Base-by-base conservation (phyloP, 2,888 invertebrate genomes). In the Adelphocoris suturalis region DNA sequence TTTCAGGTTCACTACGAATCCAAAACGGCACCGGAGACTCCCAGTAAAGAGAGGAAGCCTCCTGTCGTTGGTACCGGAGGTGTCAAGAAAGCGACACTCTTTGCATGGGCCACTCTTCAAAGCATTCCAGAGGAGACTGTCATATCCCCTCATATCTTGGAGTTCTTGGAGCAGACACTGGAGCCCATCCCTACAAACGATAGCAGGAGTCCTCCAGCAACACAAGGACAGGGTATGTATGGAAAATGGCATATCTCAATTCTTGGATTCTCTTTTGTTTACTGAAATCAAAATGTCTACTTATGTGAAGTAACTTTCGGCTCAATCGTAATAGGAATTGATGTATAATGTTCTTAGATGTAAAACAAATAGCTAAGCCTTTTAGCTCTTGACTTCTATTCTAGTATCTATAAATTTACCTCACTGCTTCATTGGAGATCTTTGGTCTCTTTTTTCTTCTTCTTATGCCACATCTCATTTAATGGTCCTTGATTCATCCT, bases 81-180 rank as follows among this genome's bases (percentile, higher is more conserved):
- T 91, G 95, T 95, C 89, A 99, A 98, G 94, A 98, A 97, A 93
- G 99, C 97, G 90, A 97, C 97, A 91, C 94, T 99, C 91, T 97
- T 98, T 94, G 97, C 98, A 0, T 99, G 99, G 97, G 96, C 99
- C 95, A 99, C 98, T 1, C 94, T 99, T 91, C 98, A 99, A 94
- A 98, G 98, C 93, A 98, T 99, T 92, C 99, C 99, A 0, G 98
- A 98, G 93, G 99, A 99, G 94, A 99, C 99, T 12, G 90, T 99
- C 92, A 98, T 99, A 93, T 98, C 98, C 92, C 99, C 99, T 0
- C 98, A 98, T 92, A 97, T 99, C 92, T 94, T 99, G 88, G 98
- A 99, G 94, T 99, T 99, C 94, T 94, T 99, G 91, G 99, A 99
- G 93, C 99, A 99, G 94, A 98, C 99, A 0, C 94, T 99, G 57